Evolutionary conservation across 2,113 vertebrate genomes (phyloP).

Genomic region (Indicator maculatus): DNA sequence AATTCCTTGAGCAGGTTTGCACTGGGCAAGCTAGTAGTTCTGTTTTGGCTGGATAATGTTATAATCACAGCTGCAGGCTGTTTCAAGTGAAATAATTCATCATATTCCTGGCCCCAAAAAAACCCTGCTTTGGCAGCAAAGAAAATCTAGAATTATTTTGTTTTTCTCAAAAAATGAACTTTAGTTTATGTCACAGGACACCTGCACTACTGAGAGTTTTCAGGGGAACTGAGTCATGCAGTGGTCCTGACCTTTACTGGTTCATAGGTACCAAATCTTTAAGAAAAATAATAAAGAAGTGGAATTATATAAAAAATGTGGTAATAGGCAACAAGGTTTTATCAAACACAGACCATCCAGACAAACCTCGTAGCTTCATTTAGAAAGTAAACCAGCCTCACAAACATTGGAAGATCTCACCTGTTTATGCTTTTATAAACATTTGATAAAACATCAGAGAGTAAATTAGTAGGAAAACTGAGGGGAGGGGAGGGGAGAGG

Average conservation of each 20-base stretch:
- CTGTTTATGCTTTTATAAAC: neutral
- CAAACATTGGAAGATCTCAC: neutral
- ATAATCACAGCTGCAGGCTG: neutral
- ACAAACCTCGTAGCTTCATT: neutral
- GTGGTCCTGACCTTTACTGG: neutral
- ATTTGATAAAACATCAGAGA: neutral
- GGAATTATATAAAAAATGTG: neutral
- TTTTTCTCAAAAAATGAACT: neutral
- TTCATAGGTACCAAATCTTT: neutral
- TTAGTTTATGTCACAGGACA: neutral
- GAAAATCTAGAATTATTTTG: neutral
- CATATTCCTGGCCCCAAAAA: neutral
- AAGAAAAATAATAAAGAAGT: neutral
- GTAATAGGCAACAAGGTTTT: neutral
- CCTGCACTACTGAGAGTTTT: neutral
- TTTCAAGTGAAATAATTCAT: conserved; percentile 9
- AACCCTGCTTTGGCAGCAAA: neutral
- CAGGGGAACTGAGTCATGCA: neutral
- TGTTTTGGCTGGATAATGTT: neutral
- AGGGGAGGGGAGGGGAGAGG: too few species aligned
- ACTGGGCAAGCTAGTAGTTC: neutral
- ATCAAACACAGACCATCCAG: neutral
- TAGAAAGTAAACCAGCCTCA: neutral
- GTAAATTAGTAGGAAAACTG: neutral
- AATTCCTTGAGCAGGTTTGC: neutral